Conservation (phyloP, 2,888 invertebrate genomes). For the Magallana nippona region DNA sequence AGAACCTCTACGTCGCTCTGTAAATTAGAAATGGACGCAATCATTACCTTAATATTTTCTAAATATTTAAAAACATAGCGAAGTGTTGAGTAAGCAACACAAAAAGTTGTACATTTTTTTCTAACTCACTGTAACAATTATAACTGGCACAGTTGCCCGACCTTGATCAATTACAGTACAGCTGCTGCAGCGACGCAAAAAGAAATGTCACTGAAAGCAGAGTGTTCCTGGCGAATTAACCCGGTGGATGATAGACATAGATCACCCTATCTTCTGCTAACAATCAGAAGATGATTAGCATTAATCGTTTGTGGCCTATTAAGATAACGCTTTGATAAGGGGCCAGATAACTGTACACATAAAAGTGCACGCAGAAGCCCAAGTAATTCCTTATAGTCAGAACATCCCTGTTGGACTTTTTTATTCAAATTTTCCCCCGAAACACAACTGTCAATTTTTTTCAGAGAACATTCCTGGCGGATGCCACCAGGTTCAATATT, state of each 20-base stretch:
- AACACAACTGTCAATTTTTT: not conserved
- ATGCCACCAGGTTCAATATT: not conserved
- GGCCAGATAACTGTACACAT: not conserved
- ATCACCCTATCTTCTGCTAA: constrained; percentile 6
- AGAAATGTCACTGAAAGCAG: not conserved
- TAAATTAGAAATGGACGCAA: not conserved
- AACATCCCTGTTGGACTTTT: not conserved
- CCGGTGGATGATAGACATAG: not conserved
- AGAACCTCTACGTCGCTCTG: no score
- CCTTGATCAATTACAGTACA: not conserved
- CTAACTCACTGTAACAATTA: not conserved
- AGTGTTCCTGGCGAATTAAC: not conserved
- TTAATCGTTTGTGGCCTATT: constrained; percentile 30
- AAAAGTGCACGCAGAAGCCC: not conserved
- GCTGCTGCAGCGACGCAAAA: constrained; percentile 3
- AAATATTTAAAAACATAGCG: no score
- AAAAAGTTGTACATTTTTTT: not conserved
- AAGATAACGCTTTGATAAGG: constrained; percentile 18
- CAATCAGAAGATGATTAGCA: constrained; percentile 19
- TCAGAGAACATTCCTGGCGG: not conserved
- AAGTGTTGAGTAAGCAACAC: not conserved
- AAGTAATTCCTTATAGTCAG: not conserved
- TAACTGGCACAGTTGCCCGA: not conserved
- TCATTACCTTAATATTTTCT: not conserved
- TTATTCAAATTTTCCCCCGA: not conserved